Base-by-base conservation (phyloP, 2,113 vertebrate genomes). In the chimpanzee (Pan troglodytes) region DNA sequence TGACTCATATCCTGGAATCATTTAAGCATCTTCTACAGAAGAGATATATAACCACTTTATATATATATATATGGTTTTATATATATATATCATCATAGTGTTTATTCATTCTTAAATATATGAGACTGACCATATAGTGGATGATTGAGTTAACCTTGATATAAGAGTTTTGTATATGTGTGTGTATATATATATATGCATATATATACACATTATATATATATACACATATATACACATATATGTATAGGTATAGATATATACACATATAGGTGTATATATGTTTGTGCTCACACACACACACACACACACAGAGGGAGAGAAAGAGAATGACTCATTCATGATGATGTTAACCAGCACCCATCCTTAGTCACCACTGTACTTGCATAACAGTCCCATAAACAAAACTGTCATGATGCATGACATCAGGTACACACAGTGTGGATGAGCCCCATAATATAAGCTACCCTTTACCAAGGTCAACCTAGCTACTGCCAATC, bases 91-190 rank as follows among this genome's bases (percentile, higher is more conserved):
- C 22, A 81, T 32, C 78, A 8, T 75, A 35, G 16, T n/a, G 18
- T 86, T 84, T 75, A 32, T 92, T 90, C 22, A 1, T 85, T 72
- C 81, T 91, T 61, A 80, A 73, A 79, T 70, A 27, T 45, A 16
- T 64, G 52, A 45, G 8, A 68, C 32, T 38, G 25, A n/a, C 22
- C 6, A 18, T 13, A 55, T 14, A 67, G 48, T 67, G n/a, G 23
- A 61, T 57, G 3, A 84, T 67, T 84, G 40, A 76, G 45, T 85
- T 94, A 94, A 25, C 20, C 32, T 73, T 94, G 67, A 78, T 79
- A 20, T 23, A 81, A 93, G 13, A 50, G 0, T 4, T 52, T 0
- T 23, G 23, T 3, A 59, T 23, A 59, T 23, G 3, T 38, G 8
- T 23, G 8, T 57, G 3, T 57, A 57, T 23, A 57, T 57, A 43